Base-by-base conservation (phyloP, 2,113 vertebrate genomes). In the Romanogobio albipinnatus region DNA sequence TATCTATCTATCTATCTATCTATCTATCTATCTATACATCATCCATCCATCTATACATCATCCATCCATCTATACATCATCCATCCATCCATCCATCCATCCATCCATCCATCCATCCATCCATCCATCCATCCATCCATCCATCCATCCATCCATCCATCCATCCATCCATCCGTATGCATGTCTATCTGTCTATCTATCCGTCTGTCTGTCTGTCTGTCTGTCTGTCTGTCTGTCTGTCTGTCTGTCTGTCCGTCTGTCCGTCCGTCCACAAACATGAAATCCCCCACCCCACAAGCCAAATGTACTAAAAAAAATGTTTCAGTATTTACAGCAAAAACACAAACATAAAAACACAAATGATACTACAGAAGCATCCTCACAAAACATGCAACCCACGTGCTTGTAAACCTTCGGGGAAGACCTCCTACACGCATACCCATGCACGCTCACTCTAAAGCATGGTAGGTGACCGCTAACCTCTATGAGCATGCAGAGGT, bases 401-500 rank as follows among this genome's bases (percentile, higher is more conserved):
- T 76, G 45, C 74, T 26, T 51, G 45, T 76, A 82, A 58, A 43
- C 66, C 80, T 82, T 71, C 47, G 33, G 80, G 80, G 62, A 82
- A 82, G 29, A 58, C 80, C 80, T 71, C 80, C 84, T 61, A 87
- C 68, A 70, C 45, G 68, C 64, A 22, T 19, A 33, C 66, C 33
- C 61, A 53, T 43, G 64, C 36, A 19, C 6, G 49, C 9, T 74
- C 59, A 76, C 62, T 10, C 66, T 45, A 78, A 9, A 85, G 49
- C 3, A 4, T 43, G 45, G 56, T 36, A 84, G 5, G 82, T 75
- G 56, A 84, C 53, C 14, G 19, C 58, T 76, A 84, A 84, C 73
- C 82, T 84, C 56, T 15, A 26, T 66, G 73, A 84, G 76, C 71
- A 84, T 49, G 58, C 29, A 76, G 61, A 77, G 74, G 83, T 68